Conservation (phyloP, 2,113 vertebrate genomes). For the Eudyptes chrysolophus region DNA sequence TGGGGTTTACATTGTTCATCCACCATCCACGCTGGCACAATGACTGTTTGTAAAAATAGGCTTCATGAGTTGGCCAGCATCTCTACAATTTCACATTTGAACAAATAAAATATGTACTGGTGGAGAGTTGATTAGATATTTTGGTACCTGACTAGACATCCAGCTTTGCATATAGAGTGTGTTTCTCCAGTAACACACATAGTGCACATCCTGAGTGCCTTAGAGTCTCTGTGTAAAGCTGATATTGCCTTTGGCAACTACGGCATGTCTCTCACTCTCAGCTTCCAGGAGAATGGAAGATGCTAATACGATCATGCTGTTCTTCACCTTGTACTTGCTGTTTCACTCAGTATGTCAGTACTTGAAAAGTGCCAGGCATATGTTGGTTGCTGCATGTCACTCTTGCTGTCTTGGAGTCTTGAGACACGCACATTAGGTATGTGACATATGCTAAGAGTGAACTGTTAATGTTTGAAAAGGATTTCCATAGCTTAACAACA, state of each 20-base stretch:
- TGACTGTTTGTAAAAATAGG: neutral
- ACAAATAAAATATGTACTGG: neutral
- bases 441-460: constrained; percentile 73
- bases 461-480: constrained; percentile 65
- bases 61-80: neutral
- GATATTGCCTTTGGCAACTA: constrained; percentile 55
- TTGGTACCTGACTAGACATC: neutral
- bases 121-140: neutral
- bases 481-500: constrained; percentile 66
- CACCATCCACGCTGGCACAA: neutral
- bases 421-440: constrained; percentile 70
- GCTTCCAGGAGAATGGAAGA: constrained; percentile 62
- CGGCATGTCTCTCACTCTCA: constrained; percentile 29
- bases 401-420: constrained; percentile 68
- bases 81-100: neutral
- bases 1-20: neutral
- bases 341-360: constrained; percentile 64
- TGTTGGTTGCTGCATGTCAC: constrained; percentile 66
- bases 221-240: constrained; percentile 15
- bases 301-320: constrained; percentile 68
- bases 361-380: constrained; percentile 64
- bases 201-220: neutral
- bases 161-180: neutral
- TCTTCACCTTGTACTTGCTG: constrained; percentile 68
- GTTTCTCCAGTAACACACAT: neutral